A percentile compares a stretch with the other conserved stretches of the same genome.
Conservation (phyloP, 2,888 invertebrate genomes). For the Athrips mouffetella region DNA sequence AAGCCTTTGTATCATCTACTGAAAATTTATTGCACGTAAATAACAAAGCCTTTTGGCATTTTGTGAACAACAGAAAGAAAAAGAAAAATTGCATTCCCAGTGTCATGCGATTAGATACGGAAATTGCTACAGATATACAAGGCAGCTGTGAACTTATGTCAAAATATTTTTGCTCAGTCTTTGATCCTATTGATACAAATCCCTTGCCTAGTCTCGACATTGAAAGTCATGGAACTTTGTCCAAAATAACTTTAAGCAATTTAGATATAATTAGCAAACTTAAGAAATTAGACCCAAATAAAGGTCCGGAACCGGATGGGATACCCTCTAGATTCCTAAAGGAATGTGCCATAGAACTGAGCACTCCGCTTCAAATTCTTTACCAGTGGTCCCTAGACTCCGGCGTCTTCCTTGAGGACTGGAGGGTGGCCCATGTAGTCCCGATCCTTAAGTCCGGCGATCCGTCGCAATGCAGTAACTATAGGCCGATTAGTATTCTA, state of each 20-base stretch:
- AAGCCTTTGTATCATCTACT: too few species aligned
- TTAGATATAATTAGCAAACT: too few species aligned
- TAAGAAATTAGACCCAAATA: neutral
- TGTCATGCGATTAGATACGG: neutral
- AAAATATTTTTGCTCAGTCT: neutral
- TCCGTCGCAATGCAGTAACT: neutral
- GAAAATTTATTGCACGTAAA: too few species aligned
- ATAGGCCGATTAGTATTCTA: conserved; percentile 2
- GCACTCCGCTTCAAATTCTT: neutral
- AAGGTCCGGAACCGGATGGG: neutral
- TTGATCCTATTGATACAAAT: neutral
- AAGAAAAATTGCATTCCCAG: neutral
- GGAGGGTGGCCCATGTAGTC: too few species aligned
- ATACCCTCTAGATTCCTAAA: neutral
- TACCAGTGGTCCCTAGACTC: neutral
- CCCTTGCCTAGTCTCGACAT: too few species aligned
- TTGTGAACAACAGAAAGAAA: neutral
- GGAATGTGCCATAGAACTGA: neutral
- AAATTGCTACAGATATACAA: neutral
- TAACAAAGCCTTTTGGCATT: neutral
- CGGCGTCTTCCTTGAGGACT: neutral
- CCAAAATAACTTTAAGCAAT: too few species aligned
- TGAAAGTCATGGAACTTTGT: too few species aligned
- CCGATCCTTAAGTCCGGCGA: neutral
- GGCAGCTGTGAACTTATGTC: neutral